Percentiles rank a stretch among this genome's conserved stretches.
These are phyloP conservation scores for Melanotaenia trifasciata DNA, from an alignment of 2,797 vertebrate genomes.

Conservation along the genomic window DNA sequence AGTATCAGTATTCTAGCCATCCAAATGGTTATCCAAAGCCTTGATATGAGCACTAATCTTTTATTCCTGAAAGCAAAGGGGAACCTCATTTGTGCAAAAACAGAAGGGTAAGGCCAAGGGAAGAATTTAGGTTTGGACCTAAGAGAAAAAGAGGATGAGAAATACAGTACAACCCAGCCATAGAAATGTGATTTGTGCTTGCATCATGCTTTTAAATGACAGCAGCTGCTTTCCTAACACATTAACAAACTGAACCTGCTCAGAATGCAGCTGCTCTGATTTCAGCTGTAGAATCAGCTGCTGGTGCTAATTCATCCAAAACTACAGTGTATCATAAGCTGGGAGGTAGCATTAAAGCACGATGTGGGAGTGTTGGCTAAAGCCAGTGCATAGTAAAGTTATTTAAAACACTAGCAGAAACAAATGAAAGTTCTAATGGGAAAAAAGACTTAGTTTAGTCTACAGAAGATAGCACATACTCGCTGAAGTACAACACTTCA, in stretches of 20 bases:
- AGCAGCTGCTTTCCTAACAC: background rate
- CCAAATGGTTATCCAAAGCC: background rate
- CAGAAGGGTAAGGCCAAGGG: background rate
- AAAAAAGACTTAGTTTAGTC: slow-evolving; percentile 70
- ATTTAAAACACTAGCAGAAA: slow-evolving; percentile 32
- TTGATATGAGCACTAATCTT: background rate
- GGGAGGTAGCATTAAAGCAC: slow-evolving; percentile 26
- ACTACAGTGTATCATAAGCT: slow-evolving; percentile 35
- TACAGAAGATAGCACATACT: slow-evolving; percentile 54
- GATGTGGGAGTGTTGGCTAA: slow-evolving; percentile 46
- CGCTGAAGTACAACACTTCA: slow-evolving; percentile 36
- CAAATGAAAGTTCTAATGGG: slow-evolving; percentile 33
- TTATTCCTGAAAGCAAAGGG: background rate
- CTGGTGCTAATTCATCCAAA: slow-evolving; percentile 36
- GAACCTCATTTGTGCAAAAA: background rate
- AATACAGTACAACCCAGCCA: background rate
- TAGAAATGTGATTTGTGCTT: slow-evolving; percentile 1
- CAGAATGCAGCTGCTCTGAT: slow-evolving; percentile 21
- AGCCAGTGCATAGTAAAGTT: slow-evolving; percentile 36
- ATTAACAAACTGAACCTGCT: background rate
- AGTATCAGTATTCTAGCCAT: background rate
- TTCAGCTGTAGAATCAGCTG: background rate
- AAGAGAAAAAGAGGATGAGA: background rate
- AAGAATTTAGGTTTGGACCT: background rate
- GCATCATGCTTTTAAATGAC: slow-evolving; percentile 1